phyloP scores from a whole-genome alignment of 2,888 invertebrate genomes.

The Sialis lutaria region DNA sequence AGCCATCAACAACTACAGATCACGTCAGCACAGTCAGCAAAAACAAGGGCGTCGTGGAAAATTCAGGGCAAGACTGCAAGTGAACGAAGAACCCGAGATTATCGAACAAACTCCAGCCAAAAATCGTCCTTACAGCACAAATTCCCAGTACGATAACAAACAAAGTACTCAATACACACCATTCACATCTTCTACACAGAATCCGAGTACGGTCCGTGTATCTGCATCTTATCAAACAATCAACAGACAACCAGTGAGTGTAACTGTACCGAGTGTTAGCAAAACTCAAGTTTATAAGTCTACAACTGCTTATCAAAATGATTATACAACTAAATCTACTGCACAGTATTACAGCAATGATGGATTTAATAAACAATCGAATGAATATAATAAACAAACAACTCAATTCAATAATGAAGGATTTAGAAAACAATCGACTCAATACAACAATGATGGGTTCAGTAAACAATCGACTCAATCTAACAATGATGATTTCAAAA shows the following conservation, averaged over 20 bases:
- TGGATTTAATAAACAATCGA: slow-evolving; percentile 11
- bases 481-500: background rate
- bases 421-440: slow-evolving; percentile 20
- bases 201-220: slow-evolving; percentile 5
- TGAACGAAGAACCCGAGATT: slow-evolving; percentile 13
- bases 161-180: slow-evolving; percentile 4
- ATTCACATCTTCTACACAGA: slow-evolving; percentile 5
- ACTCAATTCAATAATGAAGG: slow-evolving; percentile 13
- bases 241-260: slow-evolving; percentile 8
- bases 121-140: slow-evolving; percentile 1
- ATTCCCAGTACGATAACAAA: slow-evolving; percentile 6
- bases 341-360: slow-evolving; percentile 7
- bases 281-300: background rate
- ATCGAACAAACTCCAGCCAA: slow-evolving; percentile 11
- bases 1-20: slow-evolving; percentile 13
- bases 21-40: slow-evolving; percentile 8
- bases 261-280: slow-evolving; percentile 7
- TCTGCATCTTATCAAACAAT: slow-evolving; percentile 5
- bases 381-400: slow-evolving; percentile 15
- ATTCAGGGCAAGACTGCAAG: slow-evolving; percentile 10
- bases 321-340: background rate
- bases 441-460: slow-evolving; percentile 17
- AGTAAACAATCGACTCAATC: background rate
- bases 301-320: slow-evolving; percentile 1
- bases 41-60: slow-evolving; percentile 10